phyloP scores from a whole-genome alignment of 2,888 invertebrate species.

The Lomographa bimaculata region DNA sequence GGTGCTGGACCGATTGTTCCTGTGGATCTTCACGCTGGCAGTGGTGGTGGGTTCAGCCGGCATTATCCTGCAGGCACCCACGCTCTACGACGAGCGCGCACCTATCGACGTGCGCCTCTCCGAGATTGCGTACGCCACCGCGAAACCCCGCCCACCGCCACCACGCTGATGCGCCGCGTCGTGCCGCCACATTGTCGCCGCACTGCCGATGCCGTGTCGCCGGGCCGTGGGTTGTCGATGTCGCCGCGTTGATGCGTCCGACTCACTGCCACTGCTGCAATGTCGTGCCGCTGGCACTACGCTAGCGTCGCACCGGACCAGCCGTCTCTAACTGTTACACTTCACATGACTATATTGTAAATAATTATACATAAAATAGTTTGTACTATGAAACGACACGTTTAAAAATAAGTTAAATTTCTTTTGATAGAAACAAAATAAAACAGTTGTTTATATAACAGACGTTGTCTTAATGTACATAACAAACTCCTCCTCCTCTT shows the following conservation, averaged over 20 bases:
- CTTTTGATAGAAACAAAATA: slow-evolving; percentile 81
- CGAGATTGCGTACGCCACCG: slow-evolving; percentile 94
- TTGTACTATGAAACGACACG: slow-evolving; percentile 71
- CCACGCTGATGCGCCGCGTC: slow-evolving; percentile 47
- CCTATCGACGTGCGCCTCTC: slow-evolving; percentile 94
- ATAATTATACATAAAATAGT: slow-evolving; percentile 67
- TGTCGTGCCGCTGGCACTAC: too few species aligned
- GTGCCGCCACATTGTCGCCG: too few species aligned
- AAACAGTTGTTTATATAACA: slow-evolving; percentile 70
- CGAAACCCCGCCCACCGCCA: slow-evolving; percentile 87
- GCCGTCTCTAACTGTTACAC: slow-evolving; percentile 4
- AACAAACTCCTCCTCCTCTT: too few species aligned
- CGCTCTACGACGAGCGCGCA: slow-evolving; percentile 95
- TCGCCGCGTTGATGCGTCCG: too few species aligned
- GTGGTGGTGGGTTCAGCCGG: slow-evolving; percentile 97
- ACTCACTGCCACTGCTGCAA: too few species aligned
- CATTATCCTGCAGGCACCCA: slow-evolving; percentile 97
- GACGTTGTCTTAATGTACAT: too few species aligned
- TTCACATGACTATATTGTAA: slow-evolving; percentile 59
- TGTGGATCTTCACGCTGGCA: slow-evolving; percentile 98
- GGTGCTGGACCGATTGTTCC: slow-evolving; percentile 97
- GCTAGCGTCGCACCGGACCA: too few species aligned
- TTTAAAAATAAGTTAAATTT: slow-evolving; percentile 75
- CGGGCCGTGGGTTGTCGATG: too few species aligned
- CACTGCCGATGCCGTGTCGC: too few species aligned